These are phyloP conservation scores for Sparidentex hasta DNA, from an alignment of 2,797 vertebrate species.

Conservation along the genomic window DNA sequence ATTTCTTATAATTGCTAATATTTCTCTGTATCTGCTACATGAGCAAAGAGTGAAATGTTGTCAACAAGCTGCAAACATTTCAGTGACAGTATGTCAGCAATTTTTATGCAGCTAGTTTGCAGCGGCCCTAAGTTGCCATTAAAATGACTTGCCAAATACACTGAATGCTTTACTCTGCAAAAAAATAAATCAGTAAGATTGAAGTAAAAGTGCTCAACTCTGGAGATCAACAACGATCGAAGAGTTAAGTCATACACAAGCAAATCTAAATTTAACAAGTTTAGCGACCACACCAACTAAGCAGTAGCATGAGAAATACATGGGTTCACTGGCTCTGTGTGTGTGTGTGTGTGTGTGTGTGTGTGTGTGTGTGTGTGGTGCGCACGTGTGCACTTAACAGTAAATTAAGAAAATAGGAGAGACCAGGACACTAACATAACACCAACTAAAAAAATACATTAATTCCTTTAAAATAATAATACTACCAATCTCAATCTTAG, in stretches of 20 bases:
- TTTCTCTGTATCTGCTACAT: neutral
- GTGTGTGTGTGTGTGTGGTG: neutral
- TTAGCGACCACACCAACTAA: neutral
- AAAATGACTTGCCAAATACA: neutral
- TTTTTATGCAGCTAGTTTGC: neutral
- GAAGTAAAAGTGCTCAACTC: neutral
- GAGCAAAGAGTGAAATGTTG: no score
- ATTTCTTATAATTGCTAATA: no score
- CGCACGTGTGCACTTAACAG: neutral
- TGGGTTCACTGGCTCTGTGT: neutral
- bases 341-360: constrained; percentile 2
- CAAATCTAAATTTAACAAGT: neutral
- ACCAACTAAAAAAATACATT: neutral
- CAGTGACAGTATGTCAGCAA: no score
- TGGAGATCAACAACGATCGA: neutral
- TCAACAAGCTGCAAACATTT: no score
- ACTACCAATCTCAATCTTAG: neutral
- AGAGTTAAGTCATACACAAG: no score
- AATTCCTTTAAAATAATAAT: neutral
- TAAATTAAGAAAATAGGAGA: neutral
- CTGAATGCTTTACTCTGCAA: neutral
- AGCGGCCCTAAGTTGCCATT: neutral
- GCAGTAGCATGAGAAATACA: neutral
- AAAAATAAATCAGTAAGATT: neutral
- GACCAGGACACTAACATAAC: neutral